These are phyloP conservation scores for Trisateles emortualis DNA, from an alignment of 2,888 invertebrate genomes.

Conservation along the genomic window DNA sequence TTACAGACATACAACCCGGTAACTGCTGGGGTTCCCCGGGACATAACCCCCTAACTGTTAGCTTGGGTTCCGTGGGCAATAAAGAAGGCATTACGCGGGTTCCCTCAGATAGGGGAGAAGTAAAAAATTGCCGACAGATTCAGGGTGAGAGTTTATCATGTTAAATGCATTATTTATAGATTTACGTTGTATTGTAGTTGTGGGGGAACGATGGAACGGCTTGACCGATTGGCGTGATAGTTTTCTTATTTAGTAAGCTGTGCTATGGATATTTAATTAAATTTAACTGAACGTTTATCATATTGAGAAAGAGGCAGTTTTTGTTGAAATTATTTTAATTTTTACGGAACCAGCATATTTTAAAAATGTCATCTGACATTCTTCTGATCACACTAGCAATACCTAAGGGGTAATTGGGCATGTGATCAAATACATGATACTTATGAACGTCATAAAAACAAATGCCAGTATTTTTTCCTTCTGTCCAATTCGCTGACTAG, in stretches of 20 bases:
- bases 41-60: slow-evolving; percentile 69
- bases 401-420: no score
- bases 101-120: slow-evolving; percentile 46
- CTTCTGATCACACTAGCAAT: no score
- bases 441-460: no score
- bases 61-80: slow-evolving; percentile 70
- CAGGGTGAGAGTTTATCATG: slow-evolving; percentile 33
- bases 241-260: not conserved
- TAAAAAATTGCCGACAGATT: slow-evolving; percentile 47
- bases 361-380: no score
- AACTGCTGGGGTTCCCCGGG: slow-evolving; percentile 25
- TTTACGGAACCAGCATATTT: no score
- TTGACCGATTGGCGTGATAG: slow-evolving; percentile 1
- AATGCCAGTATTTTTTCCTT: no score
- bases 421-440: no score
- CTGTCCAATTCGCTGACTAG: no score
- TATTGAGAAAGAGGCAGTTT: no score
- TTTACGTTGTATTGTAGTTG: slow-evolving; percentile 21
- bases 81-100: slow-evolving; percentile 75
- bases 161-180: slow-evolving; percentile 44
- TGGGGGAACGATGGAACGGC: not conserved
- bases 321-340: no score
- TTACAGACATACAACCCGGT: slow-evolving; percentile 58
- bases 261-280: not conserved
- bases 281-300: not conserved